phyloP scores from a whole-genome alignment of 2,888 invertebrate species.

The Ormyrus rosae region DNA sequence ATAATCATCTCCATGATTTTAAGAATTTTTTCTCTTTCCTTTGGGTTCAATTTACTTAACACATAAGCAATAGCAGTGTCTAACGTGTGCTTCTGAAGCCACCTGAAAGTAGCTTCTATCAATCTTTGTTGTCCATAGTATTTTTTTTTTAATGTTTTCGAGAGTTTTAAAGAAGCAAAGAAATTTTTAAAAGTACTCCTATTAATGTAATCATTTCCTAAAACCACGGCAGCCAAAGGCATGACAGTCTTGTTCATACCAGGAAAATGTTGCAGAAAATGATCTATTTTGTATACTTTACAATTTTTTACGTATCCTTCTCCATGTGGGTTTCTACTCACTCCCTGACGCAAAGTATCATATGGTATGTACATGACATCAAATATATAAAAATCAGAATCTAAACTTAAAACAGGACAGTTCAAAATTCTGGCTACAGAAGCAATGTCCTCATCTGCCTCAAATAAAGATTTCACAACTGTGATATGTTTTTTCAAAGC shows the following conservation, averaged over 20 bases:
- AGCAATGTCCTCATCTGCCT: conserved; percentile 93
- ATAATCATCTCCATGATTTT: conserved; percentile 81
- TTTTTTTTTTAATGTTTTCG: conserved; percentile 69
- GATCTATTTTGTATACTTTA: conserved; percentile 84
- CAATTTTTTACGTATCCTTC: conserved; percentile 79
- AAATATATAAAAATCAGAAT: conserved; percentile 95
- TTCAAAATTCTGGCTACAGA: conserved; percentile 85
- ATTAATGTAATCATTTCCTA: conserved; percentile 93
- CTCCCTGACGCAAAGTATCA: conserved; percentile 77
- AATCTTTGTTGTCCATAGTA: not conserved
- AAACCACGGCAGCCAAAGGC: conserved; percentile 87
- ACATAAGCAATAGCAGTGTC: conserved; percentile 84
- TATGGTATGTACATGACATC: conserved; percentile 90
- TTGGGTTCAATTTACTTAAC: conserved; percentile 79
- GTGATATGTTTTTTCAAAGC: conserved; percentile 81
- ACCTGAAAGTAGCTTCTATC: conserved; percentile 84
- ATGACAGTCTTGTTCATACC: conserved; percentile 82
- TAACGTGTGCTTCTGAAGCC: conserved; percentile 85
- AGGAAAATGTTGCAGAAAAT: conserved; percentile 80
- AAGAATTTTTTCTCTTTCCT: conserved; percentile 77
- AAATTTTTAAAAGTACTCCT: conserved; percentile 83
- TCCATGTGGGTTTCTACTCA: not conserved
- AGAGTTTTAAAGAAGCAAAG: conserved; percentile 81
- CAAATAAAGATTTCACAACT: conserved; percentile 87
- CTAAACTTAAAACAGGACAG: conserved; percentile 93